Evolutionary conservation across 2,888 invertebrate genomes (phyloP).

Genomic region (Kryphioiulus occultus): DNA sequence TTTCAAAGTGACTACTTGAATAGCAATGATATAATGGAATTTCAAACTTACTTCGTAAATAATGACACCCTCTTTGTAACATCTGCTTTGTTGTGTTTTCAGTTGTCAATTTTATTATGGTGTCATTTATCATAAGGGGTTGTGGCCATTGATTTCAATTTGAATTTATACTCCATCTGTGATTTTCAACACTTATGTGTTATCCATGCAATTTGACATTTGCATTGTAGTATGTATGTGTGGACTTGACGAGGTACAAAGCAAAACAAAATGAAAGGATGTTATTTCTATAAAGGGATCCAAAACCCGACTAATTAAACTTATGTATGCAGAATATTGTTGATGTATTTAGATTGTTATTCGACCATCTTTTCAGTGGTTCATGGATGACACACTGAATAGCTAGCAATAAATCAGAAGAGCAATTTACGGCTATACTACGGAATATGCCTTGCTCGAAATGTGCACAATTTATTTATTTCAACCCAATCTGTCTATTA

Average conservation of each 20-base stretch:
- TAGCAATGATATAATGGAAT: too few species aligned
- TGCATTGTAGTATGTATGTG: not conserved
- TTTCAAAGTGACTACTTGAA: too few species aligned
- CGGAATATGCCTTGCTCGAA: too few species aligned
- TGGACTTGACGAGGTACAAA: not conserved
- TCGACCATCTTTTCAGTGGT: not conserved
- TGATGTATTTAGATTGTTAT: not conserved
- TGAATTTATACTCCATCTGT: not conserved
- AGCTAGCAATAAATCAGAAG: too few species aligned
- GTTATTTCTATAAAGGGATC: not conserved
- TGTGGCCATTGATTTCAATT: not conserved
- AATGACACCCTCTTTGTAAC: too few species aligned
- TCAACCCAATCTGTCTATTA: too few species aligned
- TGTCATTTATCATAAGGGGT: not conserved
- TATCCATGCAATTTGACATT: not conserved
- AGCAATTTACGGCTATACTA: too few species aligned
- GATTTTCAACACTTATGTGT: not conserved
- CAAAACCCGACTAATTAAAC: not conserved
- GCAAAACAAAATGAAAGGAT: not conserved
- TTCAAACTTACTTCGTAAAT: too few species aligned
- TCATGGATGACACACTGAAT: too few species aligned
- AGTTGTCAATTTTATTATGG: too few species aligned
- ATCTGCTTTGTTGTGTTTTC: too few species aligned
- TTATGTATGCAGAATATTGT: not conserved
- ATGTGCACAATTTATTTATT: too few species aligned